These are phyloP conservation scores for Podabrus alpinus DNA, from an alignment of 2,888 invertebrate species.

Conservation along the genomic window DNA sequence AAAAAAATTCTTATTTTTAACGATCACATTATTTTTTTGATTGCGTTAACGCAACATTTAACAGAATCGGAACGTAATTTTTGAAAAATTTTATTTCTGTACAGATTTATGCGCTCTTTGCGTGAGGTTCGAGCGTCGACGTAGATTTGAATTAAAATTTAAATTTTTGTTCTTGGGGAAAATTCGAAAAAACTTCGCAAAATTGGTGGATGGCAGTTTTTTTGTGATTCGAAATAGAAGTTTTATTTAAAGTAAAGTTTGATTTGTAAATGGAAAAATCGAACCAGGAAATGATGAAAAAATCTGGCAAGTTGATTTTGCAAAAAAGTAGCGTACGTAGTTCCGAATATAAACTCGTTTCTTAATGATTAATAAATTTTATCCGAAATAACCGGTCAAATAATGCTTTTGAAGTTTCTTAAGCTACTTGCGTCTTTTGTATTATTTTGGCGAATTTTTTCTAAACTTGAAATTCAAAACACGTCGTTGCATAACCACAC, in stretches of 20 bases:
- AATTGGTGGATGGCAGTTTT: background rate
- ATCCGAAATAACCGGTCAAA: slow-evolving; percentile 15
- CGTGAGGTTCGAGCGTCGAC: background rate
- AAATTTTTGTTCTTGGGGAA: background rate
- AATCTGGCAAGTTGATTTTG: background rate
- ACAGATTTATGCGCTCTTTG: background rate
- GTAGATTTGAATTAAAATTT: background rate
- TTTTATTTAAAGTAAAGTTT: background rate
- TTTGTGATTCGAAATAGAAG: background rate
- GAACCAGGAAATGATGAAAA: background rate
- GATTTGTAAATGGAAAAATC: background rate
- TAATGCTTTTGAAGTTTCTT: slow-evolving; percentile 14
- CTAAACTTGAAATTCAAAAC: background rate
- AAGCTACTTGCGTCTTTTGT: background rate
- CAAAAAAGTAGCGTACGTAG: background rate
- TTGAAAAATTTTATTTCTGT: background rate
- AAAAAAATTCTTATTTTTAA: background rate
- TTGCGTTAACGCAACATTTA: background rate
- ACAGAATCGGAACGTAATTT: background rate
- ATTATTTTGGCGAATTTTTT: background rate
- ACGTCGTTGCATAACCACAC: slow-evolving; percentile 13
- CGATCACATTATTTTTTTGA: background rate
- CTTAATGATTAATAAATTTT: slow-evolving; percentile 21
- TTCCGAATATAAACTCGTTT: slow-evolving; percentile 22
- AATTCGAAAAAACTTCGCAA: background rate